phyloP scores from a whole-genome alignment of 2,888 invertebrate species.

The Lasius platythorax region DNA sequence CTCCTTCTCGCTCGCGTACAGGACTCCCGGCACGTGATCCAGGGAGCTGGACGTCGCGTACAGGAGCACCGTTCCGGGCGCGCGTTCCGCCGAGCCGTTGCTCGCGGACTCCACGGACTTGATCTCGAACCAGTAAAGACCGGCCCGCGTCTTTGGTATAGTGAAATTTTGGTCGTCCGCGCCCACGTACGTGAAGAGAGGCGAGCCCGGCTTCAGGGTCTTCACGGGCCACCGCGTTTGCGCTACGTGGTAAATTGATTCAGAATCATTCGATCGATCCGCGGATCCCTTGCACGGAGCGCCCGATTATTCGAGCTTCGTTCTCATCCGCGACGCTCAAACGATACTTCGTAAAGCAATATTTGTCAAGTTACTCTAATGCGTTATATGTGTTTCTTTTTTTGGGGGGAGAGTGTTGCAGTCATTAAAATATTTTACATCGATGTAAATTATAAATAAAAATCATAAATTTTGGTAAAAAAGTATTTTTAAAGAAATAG shows the following conservation, averaged over 20 bases:
- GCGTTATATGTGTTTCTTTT: background rate
- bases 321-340: background rate
- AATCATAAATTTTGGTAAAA: background rate
- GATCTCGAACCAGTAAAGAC: slow-evolving; percentile 84
- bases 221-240: slow-evolving; percentile 82
- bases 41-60: slow-evolving; percentile 83
- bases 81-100: slow-evolving; percentile 51
- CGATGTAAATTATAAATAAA: background rate
- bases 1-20: slow-evolving; percentile 70
- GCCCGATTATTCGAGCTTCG: background rate
- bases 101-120: slow-evolving; percentile 73
- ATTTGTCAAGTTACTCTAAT: background rate
- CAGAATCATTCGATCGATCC: slow-evolving; percentile 29
- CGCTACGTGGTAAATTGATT: slow-evolving; percentile 54
- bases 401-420: background rate
- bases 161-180: slow-evolving; percentile 84
- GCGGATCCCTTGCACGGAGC: background rate
- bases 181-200: slow-evolving; percentile 83
- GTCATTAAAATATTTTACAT: background rate
- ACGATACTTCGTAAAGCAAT: slow-evolving; percentile 3
- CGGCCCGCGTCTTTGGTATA: slow-evolving; percentile 81
- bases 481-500: background rate
- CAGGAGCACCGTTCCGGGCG: slow-evolving; percentile 82
- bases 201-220: slow-evolving; percentile 82
- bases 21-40: slow-evolving; percentile 77